Base-by-base conservation (phyloP, 2,113 vertebrate genomes). In the Urocitellus parryii region DNA sequence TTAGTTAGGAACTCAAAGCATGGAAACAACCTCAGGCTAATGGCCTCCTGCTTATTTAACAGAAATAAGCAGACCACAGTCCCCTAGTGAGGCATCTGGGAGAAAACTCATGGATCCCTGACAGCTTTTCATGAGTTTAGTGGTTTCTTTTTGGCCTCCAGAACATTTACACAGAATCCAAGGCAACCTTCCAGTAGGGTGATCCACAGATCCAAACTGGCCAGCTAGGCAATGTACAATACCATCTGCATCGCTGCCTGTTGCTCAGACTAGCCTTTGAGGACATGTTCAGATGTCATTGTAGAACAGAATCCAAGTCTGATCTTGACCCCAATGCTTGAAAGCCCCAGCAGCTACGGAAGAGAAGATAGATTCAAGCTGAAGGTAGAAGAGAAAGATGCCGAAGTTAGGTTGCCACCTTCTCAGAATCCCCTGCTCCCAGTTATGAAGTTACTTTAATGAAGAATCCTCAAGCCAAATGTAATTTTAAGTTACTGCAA, bases 301-400 rank as follows among this genome's bases (percentile, higher is more conserved):
- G 78, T 53, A 53, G 81, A 78, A 67, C 1, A 58, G 34, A 90
- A 93, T 16, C 61, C 9, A 78, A 10, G 37, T 42, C 76, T 78
- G 61, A 72, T 12, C 48, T 51, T 78, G 32, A 77, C 25, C 22
- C 12, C 6, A 39, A 42, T 58, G 25, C 34, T 24, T 87, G 34
- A n/a, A 8, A 39, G 58, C 18, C 70, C 81, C 34, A 78, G 68
- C 14, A 82, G 45, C 53, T 73, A 7, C 17, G 88, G 81, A 82
- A 45, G 48, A 70, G 53, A 65, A 48, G 37, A 56, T 5, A 88
- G 17, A 45, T 68, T 78, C 68, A 91, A 61, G 18, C 29, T 84
- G 48, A 77, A 63, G 91, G 20, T 20, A 42, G 11, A 92, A 67
- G 73, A 87, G 87, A 91, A 95, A 77, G 32, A 34, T 82, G 37